phyloP scores from a whole-genome alignment of 2,797 vertebrate species.

The Phataginus tricuspis region DNA sequence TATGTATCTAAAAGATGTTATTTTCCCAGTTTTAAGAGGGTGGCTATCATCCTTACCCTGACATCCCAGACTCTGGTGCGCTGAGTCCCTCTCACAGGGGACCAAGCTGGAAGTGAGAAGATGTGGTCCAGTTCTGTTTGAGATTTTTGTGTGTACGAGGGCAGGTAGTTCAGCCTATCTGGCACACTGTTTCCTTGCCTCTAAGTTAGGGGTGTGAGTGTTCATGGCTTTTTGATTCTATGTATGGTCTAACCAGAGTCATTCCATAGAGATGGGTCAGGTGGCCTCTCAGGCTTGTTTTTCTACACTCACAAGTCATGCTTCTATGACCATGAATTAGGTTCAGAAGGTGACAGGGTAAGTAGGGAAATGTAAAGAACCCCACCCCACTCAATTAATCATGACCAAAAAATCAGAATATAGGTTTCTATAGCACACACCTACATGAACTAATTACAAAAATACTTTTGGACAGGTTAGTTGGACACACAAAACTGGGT shows the following conservation, averaged over 20 bases:
- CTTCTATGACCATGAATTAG: conserved; percentile 3
- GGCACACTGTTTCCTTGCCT: neutral
- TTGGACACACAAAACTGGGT: neutral
- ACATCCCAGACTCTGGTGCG: neutral
- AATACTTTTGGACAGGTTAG: neutral
- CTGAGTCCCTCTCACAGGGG: neutral
- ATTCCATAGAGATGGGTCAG: neutral
- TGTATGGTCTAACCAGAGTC: neutral
- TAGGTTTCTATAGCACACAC: conserved; percentile 6
- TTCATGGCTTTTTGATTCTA: neutral
- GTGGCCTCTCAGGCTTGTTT: neutral
- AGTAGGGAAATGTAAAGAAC: neutral
- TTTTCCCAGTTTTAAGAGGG: neutral
- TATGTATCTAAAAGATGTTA: neutral
- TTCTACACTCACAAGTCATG: conserved; percentile 16
- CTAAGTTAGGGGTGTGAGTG: neutral
- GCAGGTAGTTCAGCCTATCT: neutral
- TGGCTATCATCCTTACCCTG: neutral
- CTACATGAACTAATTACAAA: neutral
- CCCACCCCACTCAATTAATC: neutral
- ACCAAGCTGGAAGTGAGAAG: neutral
- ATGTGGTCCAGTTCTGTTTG: neutral
- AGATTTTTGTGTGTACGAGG: neutral
- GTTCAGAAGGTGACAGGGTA: neutral
- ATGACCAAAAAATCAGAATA: neutral